Evolutionary conservation across 2,888 invertebrate genomes (phyloP).

Genomic region (Leptinotarsa juncta): DNA sequence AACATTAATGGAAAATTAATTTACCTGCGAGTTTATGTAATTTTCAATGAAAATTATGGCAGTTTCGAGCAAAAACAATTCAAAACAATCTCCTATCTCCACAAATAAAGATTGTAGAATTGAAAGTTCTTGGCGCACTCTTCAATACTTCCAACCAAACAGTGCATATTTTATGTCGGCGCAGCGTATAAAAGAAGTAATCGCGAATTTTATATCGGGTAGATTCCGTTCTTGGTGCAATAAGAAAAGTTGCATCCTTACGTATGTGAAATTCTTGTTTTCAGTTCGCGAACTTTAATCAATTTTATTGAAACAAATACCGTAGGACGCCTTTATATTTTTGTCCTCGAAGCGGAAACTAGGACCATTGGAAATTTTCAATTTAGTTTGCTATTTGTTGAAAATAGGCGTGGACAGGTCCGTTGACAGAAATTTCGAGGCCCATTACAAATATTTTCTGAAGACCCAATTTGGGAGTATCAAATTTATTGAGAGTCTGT

Average conservation of each 20-base stretch:
- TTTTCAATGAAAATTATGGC: too few species aligned
- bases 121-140: constrained; percentile 18
- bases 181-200: constrained; percentile 48
- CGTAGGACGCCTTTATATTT: constrained; percentile 1
- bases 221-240: constrained; percentile 40
- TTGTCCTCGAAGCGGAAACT: neutral
- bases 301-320: constrained; percentile 13
- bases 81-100: too few species aligned
- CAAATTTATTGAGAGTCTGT: too few species aligned
- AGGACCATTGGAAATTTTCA: neutral
- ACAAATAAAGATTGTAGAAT: neutral
- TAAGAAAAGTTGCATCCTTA: constrained; percentile 44
- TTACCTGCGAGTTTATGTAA: too few species aligned
- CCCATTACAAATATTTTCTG: too few species aligned
- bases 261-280: constrained; percentile 22
- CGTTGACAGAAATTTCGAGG: neutral
- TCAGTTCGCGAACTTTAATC: constrained; percentile 28
- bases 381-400: neutral
- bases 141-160: constrained; percentile 38
- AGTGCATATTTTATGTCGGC: constrained; percentile 47
- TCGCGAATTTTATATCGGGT: constrained; percentile 50
- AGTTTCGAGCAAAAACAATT: too few species aligned
- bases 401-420: neutral
- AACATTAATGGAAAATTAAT: too few species aligned
- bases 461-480: too few species aligned